Conservation (phyloP, 2,888 invertebrate species). For the Scaptomyza cyrtandrae region DNA sequence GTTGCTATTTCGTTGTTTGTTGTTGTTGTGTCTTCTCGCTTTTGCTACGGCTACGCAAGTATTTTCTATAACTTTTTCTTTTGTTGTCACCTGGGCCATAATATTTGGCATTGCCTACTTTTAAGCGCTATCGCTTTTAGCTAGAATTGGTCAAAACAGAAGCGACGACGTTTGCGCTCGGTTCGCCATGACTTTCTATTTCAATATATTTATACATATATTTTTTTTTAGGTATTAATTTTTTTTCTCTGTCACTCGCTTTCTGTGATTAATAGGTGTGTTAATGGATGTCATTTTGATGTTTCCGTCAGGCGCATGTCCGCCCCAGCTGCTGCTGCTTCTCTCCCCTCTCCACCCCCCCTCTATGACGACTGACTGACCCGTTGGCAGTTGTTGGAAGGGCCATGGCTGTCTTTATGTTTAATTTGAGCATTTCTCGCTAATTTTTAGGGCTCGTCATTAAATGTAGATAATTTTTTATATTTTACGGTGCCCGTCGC, state of each 20-base stretch:
- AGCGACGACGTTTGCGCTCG: slow-evolving; percentile 42
- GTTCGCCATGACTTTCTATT: slow-evolving; percentile 44
- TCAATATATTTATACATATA: slow-evolving; percentile 20
- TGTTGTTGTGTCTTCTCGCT: slow-evolving; percentile 19
- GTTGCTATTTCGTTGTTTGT: slow-evolving; percentile 54
- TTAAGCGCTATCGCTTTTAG: slow-evolving; percentile 48
- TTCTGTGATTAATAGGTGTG: slow-evolving; percentile 83
- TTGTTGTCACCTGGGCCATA: slow-evolving; percentile 71
- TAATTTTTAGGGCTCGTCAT: slow-evolving; percentile 79
- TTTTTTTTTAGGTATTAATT: not conserved
- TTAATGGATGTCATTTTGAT: slow-evolving; percentile 83
- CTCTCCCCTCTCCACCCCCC: not conserved
- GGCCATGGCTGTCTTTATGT: slow-evolving; percentile 63
- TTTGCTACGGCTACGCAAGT: slow-evolving; percentile 25
- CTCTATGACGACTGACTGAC: not conserved
- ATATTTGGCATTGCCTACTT: slow-evolving; percentile 68
- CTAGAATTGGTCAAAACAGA: slow-evolving; percentile 14
- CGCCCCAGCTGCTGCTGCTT: slow-evolving; percentile 13
- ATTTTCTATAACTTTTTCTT: slow-evolving; percentile 66
- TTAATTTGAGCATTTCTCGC: slow-evolving; percentile 80
- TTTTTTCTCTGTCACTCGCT: slow-evolving; percentile 26
- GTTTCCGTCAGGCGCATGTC: slow-evolving; percentile 79
- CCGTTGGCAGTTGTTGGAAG: slow-evolving; percentile 9
- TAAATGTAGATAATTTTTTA: slow-evolving; percentile 81
- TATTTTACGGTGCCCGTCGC: slow-evolving; percentile 45